Evolutionary conservation across 2,797 vertebrate genomes (phyloP).

Genomic region (Onychomys torridus): DNA sequence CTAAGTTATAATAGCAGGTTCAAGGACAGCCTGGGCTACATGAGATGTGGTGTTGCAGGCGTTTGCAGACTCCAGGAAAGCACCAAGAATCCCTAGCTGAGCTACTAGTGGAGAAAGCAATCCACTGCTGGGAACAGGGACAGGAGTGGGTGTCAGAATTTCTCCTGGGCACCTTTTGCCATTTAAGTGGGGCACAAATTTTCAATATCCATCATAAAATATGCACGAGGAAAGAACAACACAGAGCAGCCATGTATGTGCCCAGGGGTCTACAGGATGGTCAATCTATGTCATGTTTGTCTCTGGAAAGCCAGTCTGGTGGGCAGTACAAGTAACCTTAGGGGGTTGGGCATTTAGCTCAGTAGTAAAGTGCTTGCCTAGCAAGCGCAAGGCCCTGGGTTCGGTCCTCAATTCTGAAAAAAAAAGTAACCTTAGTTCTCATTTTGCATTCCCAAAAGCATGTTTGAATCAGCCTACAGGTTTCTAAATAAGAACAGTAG

Average conservation of each 20-base stretch:
- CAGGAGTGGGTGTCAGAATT: neutral
- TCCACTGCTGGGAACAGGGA: neutral
- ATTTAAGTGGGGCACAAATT: neutral
- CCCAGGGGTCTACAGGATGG: neutral
- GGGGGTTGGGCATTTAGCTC: neutral
- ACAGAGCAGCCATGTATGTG: neutral
- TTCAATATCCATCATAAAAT: neutral
- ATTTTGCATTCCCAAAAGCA: neutral
- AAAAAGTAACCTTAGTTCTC: neutral
- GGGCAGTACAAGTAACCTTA: neutral
- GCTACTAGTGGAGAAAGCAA: neutral
- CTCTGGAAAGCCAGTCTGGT: neutral
- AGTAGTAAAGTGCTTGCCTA: too few relatives aligned
- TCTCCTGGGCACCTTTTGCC: neutral
- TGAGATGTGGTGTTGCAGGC: neutral
- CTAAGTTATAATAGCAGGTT: neutral
- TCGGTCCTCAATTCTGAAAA: too few relatives aligned
- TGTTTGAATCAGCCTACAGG: neutral
- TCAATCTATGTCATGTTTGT: neutral
- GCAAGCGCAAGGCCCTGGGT: too few relatives aligned
- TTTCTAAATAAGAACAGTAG: conserved; percentile 59
- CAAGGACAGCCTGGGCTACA: neutral
- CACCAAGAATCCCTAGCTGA: neutral
- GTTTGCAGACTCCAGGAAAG: neutral
- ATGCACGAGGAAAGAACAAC: neutral